These are phyloP conservation scores for Callospermophilus lateralis DNA, from an alignment of 2,113 vertebrate genomes.

Conservation along the genomic window DNA sequence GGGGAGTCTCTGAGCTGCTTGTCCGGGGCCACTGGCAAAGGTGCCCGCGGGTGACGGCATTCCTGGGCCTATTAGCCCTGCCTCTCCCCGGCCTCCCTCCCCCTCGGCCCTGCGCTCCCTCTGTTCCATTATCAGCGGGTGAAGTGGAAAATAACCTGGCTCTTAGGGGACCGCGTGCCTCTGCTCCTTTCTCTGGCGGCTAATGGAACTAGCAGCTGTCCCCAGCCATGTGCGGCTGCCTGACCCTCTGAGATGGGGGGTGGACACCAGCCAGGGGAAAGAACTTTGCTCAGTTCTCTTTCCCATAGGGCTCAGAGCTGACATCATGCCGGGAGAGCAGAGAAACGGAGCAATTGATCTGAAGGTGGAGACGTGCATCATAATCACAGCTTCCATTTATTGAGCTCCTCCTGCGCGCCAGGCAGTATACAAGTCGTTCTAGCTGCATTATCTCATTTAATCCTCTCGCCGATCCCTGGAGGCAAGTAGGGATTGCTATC, in stretches of 20 bases:
- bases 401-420: slow-evolving; percentile 39
- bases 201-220: slow-evolving; percentile 71
- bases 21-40: not conserved
- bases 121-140: slow-evolving; percentile 41
- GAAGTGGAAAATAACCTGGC: slow-evolving; percentile 68
- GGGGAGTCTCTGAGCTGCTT: not conserved
- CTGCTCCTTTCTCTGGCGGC: slow-evolving; percentile 50
- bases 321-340: not conserved
- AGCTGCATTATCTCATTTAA: slow-evolving; percentile 65
- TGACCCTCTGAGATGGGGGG: slow-evolving; percentile 24
- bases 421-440: not conserved
- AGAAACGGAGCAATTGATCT: slow-evolving; percentile 62
- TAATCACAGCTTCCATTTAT: slow-evolving; percentile 44
- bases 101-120: not conserved
- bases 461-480: not conserved
- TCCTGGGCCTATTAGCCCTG: not conserved
- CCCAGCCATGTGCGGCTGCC: slow-evolving; percentile 42
- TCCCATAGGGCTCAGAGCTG: slow-evolving; percentile 15
- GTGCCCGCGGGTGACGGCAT: not conserved
- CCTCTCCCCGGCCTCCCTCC: not conserved
- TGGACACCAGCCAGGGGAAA: not conserved
- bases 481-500: not conserved
- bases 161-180: slow-evolving; percentile 32
- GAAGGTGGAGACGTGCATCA: slow-evolving; percentile 48
- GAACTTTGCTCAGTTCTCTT: slow-evolving; percentile 31